Evolutionary conservation across 1,140 invertebrate species (phyloP).

Genomic region (Ostrea denselamellosa): DNA sequence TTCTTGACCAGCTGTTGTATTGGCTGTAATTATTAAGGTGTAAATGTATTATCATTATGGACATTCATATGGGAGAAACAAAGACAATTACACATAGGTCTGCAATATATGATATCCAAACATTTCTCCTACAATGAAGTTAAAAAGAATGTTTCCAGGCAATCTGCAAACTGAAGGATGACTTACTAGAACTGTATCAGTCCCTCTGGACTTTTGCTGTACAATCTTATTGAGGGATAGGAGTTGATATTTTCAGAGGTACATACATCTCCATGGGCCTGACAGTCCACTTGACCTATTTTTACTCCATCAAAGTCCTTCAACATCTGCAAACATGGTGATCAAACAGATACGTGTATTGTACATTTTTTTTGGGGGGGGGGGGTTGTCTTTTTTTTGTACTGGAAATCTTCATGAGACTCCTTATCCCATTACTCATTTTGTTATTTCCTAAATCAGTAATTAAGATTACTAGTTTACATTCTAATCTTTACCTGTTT

Average conservation of each 20-base stretch:
- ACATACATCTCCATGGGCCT: slow-evolving; percentile 82
- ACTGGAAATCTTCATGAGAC: too few relatives aligned
- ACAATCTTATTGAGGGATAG: slow-evolving; percentile 87
- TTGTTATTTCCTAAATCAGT: too few relatives aligned
- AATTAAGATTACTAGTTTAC: too few relatives aligned
- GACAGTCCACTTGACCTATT: slow-evolving; percentile 87
- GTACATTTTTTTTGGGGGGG: not conserved
- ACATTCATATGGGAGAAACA: too few relatives aligned
- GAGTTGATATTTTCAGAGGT: slow-evolving; percentile 82
- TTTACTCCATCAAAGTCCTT: slow-evolving; percentile 80
- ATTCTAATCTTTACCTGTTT: too few relatives aligned
- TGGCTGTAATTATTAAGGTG: slow-evolving; percentile 77
- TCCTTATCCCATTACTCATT: not conserved
- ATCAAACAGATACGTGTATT: too few relatives aligned
- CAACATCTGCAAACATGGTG: slow-evolving; percentile 73
- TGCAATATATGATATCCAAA: too few relatives aligned
- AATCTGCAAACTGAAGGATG: not conserved
- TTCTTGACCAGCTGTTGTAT: slow-evolving; percentile 83
- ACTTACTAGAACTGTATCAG: slow-evolving; percentile 80
- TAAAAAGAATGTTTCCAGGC: too few relatives aligned
- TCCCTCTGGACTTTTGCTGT: slow-evolving; percentile 81
- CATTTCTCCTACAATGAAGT: too few relatives aligned
- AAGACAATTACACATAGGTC: too few relatives aligned
- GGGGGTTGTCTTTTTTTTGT: not conserved
- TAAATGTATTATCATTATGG: too few relatives aligned